Base-by-base conservation (phyloP, 2,888 invertebrate genomes). In the Epistrophella euchroma region DNA sequence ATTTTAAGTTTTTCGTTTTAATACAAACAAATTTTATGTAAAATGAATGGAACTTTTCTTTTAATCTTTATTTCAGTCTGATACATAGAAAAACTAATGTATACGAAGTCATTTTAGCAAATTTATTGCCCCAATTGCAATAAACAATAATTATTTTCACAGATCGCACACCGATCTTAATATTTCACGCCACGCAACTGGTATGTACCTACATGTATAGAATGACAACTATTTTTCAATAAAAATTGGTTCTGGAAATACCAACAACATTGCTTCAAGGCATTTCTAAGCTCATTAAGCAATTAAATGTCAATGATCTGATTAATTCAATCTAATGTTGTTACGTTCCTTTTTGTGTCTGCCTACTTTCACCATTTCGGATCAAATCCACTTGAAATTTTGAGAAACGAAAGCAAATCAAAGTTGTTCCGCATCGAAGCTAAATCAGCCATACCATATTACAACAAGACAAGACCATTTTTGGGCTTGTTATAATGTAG, bases 251-350 rank as follows among this genome's bases (percentile, higher is more conserved):
- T 62, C 62, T 62, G 11, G n/a, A 40, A 37, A 47, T 28, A 66
- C 13, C 7, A 47, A 47, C 10, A 73, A 72, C 43, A 72, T 60
- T 72, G 58, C 66, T 75, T 71, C 55, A 11, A 66, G 55, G 75
- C 75, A 66, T 84, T 75, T 79, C 71, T 79, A 84, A 84, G 79
- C 84, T 76, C 79, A 79, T 84, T 73, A 79, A 72, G 79, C 79
- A 84, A 84, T 84, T 84, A 84, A 84, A 79, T 84, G 84, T 84
- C 84, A 84, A 79, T 84, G 84, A 84, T 84, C 84, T 84, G 84
- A 84, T 84, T 79, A 72, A 66, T 79, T 68, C 84, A 79, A 84
- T 79, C 45, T 52, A 75, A 79, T 74, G 78, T 56, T 74, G 74
- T 79, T 47, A 19, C 32, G 45, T 40, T 43, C 22, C 15, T n/a